Percentiles rank a stretch among this genome's conserved stretches.
Evolutionary conservation across 2,888 invertebrate species (phyloP).

Genomic region (Acleris literana): DNA sequence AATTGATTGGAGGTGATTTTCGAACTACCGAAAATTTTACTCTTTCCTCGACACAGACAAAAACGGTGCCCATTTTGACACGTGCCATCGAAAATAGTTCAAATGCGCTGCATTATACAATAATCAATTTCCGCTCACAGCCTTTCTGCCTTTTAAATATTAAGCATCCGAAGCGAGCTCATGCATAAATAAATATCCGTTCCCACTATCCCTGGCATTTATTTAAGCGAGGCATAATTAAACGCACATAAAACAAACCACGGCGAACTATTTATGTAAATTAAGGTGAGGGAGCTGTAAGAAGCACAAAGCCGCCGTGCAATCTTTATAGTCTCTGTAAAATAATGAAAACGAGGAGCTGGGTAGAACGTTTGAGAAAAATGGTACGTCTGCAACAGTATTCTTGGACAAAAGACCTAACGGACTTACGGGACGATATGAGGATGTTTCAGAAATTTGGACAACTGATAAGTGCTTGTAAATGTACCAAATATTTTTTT

Average conservation of each 20-base stretch:
- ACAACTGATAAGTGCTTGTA: too few relatives aligned
- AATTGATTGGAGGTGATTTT: too few relatives aligned
- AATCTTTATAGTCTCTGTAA: conserved; percentile 56
- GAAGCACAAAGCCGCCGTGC: conserved; percentile 60
- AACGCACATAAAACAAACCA: conserved; percentile 50
- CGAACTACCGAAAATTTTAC: too few relatives aligned
- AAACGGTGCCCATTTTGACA: too few relatives aligned
- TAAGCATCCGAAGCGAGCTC: conserved; percentile 1
- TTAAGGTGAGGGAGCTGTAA: conserved; percentile 58
- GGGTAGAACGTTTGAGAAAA: neutral
- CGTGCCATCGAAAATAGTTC: too few relatives aligned
- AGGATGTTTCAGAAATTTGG: too few relatives aligned
- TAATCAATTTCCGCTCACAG: neutral
- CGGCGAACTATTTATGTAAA: conserved; percentile 64
- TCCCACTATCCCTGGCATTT: conserved; percentile 12
- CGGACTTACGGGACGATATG: too few relatives aligned
- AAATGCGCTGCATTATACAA: neutral
- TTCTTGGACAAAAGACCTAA: too few relatives aligned
- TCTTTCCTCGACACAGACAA: too few relatives aligned
- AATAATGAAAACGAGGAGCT: conserved; percentile 57
- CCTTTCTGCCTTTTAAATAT: conserved; percentile 8
- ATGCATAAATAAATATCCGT: conserved; percentile 24
- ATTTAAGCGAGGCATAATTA: conserved; percentile 45
- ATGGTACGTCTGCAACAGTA: too few relatives aligned
- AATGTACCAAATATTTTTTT: too few relatives aligned